Conservation (phyloP, 2,888 invertebrate genomes). For the Anarsia innoxiella region DNA sequence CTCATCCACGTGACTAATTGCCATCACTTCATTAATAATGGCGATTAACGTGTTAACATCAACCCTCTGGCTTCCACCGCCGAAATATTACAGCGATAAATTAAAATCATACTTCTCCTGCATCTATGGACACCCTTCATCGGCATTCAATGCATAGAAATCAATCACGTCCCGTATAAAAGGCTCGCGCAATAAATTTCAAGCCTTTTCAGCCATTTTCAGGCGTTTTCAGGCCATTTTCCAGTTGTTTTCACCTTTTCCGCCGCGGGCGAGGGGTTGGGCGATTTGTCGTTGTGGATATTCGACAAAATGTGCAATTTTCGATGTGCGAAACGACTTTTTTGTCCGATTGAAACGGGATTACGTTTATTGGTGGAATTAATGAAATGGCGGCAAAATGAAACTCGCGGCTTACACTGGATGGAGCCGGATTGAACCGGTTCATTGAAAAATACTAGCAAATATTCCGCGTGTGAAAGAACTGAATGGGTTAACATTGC, state of each 20-base stretch:
- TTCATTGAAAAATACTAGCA: no score
- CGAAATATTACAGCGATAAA: conserved; percentile 15
- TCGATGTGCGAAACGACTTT: background rate
- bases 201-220: conserved; percentile 35
- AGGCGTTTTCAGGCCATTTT: conserved; percentile 40
- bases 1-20: background rate
- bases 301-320: conserved; percentile 5
- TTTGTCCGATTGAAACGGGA: background rate
- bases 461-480: no score
- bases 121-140: conserved; percentile 25
- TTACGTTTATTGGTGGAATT: background rate
- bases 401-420: no score
- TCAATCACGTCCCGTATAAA: conserved; percentile 50
- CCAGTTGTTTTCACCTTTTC: conserved; percentile 59
- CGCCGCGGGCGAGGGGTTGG: conserved; percentile 16
- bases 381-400: background rate
- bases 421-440: no score
- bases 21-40: conserved; percentile 11
- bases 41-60: conserved; percentile 14
- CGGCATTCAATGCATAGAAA: conserved; percentile 34
- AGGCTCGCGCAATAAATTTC: conserved; percentile 48
- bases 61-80: background rate
- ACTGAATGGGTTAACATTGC: no score
- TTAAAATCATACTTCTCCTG: conserved; percentile 18
- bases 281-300: conserved; percentile 33